phyloP scores from a whole-genome alignment of 1,140 invertebrate species.

The Camponotus pennsylvanicus region DNA sequence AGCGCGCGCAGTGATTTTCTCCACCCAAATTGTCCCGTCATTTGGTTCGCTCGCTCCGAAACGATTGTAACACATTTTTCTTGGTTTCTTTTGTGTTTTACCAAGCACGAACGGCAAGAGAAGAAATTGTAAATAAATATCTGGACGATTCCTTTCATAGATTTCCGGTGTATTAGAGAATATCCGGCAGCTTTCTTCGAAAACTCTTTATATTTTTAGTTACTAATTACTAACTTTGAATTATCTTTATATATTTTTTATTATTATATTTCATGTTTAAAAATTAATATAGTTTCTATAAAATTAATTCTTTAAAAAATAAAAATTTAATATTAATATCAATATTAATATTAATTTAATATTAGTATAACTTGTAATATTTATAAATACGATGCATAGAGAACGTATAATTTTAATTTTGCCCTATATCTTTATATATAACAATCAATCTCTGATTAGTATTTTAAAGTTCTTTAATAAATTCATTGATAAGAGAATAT shows the following conservation, averaged over 20 bases:
- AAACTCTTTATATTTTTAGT: neutral
- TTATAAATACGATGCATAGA: neutral
- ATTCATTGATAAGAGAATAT: neutral
- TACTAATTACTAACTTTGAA: neutral
- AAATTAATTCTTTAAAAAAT: neutral
- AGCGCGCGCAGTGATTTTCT: conserved; percentile 52
- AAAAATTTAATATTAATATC: neutral
- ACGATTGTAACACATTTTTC: neutral
- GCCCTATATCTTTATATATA: neutral
- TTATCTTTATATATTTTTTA: neutral
- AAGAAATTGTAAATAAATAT: neutral
- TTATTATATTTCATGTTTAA: neutral
- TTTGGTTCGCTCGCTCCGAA: conserved; percentile 13
- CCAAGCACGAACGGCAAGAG: neutral
- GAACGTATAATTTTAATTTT: neutral
- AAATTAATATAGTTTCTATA: neutral
- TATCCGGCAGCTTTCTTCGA: neutral
- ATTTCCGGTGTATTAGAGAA: neutral
- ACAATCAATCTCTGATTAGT: neutral
- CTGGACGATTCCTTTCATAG: neutral
- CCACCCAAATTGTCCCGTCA: conserved; percentile 48
- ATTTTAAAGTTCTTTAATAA: neutral
- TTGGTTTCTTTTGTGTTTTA: neutral
- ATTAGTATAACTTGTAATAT: neutral
- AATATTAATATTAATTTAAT: neutral